Percentiles rank a stretch among this genome's conserved stretches.
phyloP scores from a whole-genome alignment of 2,113 vertebrate species.

The Aramus guarauna region DNA sequence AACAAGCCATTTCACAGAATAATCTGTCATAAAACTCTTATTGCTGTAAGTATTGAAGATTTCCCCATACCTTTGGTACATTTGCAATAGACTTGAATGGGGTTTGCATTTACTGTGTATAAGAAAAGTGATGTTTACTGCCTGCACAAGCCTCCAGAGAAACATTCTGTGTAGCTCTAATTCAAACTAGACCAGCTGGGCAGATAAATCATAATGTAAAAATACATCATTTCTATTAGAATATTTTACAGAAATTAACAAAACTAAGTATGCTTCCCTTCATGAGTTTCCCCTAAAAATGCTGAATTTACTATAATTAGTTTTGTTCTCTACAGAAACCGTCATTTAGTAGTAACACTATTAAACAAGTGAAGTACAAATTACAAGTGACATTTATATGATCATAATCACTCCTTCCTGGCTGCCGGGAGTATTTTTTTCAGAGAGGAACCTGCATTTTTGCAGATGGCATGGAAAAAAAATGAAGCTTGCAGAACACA shows the following conservation, averaged over 20 bases:
- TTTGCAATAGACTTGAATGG: conserved; percentile 2
- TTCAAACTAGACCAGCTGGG: conserved; percentile 66
- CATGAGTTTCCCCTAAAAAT: conserved; percentile 36
- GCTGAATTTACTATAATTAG: conserved; percentile 70
- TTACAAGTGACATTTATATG: conserved; percentile 77
- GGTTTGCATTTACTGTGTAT: conserved; percentile 21
- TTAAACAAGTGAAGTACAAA: conserved; percentile 80
- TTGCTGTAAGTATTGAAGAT: neutral
- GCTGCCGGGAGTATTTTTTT: conserved; percentile 71
- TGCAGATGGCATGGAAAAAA: conserved; percentile 74
- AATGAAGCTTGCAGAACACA: conserved; percentile 49
- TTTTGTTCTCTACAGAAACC: conserved; percentile 70
- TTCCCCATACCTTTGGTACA: neutral
- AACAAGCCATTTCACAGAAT: conserved; percentile 35
- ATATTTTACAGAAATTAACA: conserved; percentile 64
- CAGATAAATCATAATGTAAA: conserved; percentile 65
- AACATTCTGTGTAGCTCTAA: conserved; percentile 51
- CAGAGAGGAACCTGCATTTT: conserved; percentile 69
- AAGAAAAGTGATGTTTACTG: conserved; percentile 41
- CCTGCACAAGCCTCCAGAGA: conserved; percentile 36
- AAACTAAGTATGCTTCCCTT: conserved; percentile 60
- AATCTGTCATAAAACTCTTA: conserved; percentile 29
- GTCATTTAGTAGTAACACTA: conserved; percentile 63
- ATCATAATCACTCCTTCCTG: conserved; percentile 74
- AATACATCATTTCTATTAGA: conserved; percentile 47